These are phyloP conservation scores for Chaetodon auriga DNA, from an alignment of 2,113 vertebrate species.

Conservation along the genomic window DNA sequence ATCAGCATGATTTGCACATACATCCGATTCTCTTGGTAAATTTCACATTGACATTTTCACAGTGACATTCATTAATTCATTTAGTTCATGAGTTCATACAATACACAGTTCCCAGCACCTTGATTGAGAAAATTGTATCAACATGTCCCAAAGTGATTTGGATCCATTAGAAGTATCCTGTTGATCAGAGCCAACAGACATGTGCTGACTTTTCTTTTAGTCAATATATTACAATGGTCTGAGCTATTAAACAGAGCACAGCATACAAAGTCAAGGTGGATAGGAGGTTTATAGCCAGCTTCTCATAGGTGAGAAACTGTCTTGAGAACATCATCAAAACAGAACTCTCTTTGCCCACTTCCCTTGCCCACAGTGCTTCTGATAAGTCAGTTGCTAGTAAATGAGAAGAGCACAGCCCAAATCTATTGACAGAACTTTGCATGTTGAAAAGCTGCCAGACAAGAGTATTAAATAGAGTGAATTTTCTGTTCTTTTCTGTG, in stretches of 20 bases:
- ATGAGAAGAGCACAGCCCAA: constrained; percentile 19
- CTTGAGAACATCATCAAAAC: constrained; percentile 35
- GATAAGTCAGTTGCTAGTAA: constrained; percentile 63
- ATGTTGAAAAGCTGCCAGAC: constrained; percentile 27
- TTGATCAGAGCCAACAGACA: not conserved
- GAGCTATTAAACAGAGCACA: not conserved
- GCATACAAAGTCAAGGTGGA: not conserved
- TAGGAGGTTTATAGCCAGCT: not conserved
- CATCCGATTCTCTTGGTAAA: not conserved
- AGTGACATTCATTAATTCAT: not conserved
- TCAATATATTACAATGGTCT: not conserved
- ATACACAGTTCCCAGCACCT: not conserved
- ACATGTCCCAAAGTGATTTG: not conserved
- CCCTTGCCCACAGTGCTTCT: constrained; percentile 41
- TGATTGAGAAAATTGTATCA: not conserved
- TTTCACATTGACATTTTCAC: not conserved
- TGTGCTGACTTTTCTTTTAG: not conserved
- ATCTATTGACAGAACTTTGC: constrained; percentile 50
- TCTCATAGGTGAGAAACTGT: not conserved
- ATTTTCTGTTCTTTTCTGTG: not conserved
- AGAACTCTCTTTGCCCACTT: constrained; percentile 60
- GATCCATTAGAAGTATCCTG: not conserved
- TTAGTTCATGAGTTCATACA: not conserved
- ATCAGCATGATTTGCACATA: not conserved
- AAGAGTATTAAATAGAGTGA: not conserved